Evolutionary conservation across 2,888 invertebrate genomes (phyloP), one percentile per base, ranked within the genome.

Genomic region (Diplolepis rosae): DNA sequence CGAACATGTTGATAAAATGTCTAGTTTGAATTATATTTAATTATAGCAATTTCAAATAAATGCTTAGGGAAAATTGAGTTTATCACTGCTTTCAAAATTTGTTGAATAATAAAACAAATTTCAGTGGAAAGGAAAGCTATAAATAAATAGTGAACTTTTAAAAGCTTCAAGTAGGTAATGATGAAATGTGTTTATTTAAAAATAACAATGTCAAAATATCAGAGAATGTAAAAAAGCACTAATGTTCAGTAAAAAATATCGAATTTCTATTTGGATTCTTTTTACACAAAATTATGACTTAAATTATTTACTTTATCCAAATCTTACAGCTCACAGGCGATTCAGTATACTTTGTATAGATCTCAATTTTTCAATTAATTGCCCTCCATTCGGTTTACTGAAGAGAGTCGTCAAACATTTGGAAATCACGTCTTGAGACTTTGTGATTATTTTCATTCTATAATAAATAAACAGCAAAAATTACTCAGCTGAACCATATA

Each of bases 361-460:
- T 78, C 91, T 90, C 76, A 93, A 90, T 68, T 90, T 88, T 73
- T 90, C 89, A 70, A 93, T 92, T 68, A 95, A 89, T 27, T 90
- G 89, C 56, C 91, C 91, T 2, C 93, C 92, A 77, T 92, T 92
- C n/a, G 93, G 91, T 87, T 94, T 94, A 80, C 93, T 93, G 86
- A 95, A 95, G 50, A 95, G 90, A 80, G 93, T 93, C 69, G 94
- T 94, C 73, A 95, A 90, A 83, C 95, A 94, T 71, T 92, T 92
- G 0, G 94, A 93, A 61, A 95, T 92, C n/a, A 93, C 91, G 84
- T 95, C 95, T 83, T 94, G 92, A 73, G 93, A 93, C 77, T 93
- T 91, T 0, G 93, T 93, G 71, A 92, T 91, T 72, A 95, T 91
- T 78, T 92, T 91, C 76, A 93, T 90, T 84, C 95, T 95, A 84